Evolutionary conservation across 2,888 invertebrate genomes (phyloP), one percentile per base, ranked within the genome.

Genomic region (Torymus aiolomorphi): DNA sequence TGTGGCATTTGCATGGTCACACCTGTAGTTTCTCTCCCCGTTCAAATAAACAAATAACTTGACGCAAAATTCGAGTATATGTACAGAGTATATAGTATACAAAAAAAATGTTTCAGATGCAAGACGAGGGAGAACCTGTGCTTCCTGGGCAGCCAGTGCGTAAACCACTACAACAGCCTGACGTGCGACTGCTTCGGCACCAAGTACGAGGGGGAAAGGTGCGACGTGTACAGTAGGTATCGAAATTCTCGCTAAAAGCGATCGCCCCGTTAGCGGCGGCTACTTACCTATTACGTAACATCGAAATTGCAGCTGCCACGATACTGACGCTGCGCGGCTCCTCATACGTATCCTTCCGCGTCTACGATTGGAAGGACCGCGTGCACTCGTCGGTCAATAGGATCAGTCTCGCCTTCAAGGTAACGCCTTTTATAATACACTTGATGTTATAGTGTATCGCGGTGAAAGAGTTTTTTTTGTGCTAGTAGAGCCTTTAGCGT

Each of bases 111-210:
- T 20, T 78, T 16, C 84, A 92, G 92, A 88, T 97, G 97, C 88
- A 92, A 93, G 85, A 96, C 96, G 1, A 92, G 93, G 84, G 95
- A 96, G 86, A 97, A 97, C 90, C 92, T 96, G 11, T 98, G 98
- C 90, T 96, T 97, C 89, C 93, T 95, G 88, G 96, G 96, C 57
- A 97, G 96, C 51, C 93, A 94, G 82, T 98, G 98, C 89, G 95
- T 98, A 81, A 98, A 98, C 91, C 96, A 97, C 88, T 98, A 97
- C 90, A 96, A 96, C 86, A 94, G 95, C 78, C 93, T 96, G 80
- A 95, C 96, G 18, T 98, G 98, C 88, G 97, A 98, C 89, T 98
- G 98, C 90, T 98, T 97, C 88, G 97, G 97, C 24, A 97, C 97
- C 1, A 93, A 94, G 86, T 97, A 97, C 90, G 97, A 98, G 91